Conservation (phyloP, 2,888 invertebrate genomes). For the Amiota minor region DNA sequence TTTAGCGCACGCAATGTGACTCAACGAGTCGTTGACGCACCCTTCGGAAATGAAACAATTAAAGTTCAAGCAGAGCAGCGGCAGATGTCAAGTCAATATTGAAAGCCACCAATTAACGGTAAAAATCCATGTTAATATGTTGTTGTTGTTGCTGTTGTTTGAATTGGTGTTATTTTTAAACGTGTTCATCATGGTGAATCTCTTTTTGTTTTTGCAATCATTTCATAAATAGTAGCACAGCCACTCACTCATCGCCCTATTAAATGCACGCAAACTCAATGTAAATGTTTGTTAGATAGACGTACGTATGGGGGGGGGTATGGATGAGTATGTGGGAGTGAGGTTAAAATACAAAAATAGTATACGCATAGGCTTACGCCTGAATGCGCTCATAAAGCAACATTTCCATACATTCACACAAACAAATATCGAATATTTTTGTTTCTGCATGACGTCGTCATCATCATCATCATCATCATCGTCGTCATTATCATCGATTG, state of each 20-base stretch:
- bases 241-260: neutral
- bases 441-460: no score
- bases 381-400: no score
- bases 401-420: no score
- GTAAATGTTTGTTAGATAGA: conserved; percentile 5
- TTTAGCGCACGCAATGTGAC: neutral
- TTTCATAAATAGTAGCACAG: neutral
- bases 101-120: conserved; percentile 20
- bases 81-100: neutral
- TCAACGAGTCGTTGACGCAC: no score
- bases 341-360: neutral
- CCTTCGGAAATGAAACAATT: no score
- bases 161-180: conserved; percentile 13
- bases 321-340: conserved; percentile 7
- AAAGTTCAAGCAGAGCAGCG: neutral
- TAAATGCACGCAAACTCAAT: conserved; percentile 7
- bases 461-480: no score
- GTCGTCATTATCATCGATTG: neutral
- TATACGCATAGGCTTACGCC: no score
- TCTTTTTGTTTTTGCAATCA: conserved; percentile 1
- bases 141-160: no score
- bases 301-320: neutral
- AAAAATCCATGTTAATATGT: neutral
- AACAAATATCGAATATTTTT: no score
- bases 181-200: neutral